Percentiles rank a stretch among this genome's conserved stretches.
phyloP scores from a whole-genome alignment of 1,140 invertebrate species.

The Procambarus virginalis region DNA sequence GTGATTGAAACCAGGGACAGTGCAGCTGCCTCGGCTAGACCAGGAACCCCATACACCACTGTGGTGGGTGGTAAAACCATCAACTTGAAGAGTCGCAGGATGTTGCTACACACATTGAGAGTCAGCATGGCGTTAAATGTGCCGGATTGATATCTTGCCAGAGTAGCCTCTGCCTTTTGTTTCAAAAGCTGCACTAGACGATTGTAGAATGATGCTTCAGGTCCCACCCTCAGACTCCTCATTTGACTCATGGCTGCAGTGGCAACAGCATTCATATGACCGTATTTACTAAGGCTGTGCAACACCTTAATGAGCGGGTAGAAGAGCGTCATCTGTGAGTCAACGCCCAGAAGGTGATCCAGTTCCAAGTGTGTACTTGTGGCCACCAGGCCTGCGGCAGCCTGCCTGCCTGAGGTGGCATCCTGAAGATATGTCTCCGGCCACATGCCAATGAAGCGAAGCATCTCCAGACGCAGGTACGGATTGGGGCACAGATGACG shows the following conservation, averaged over 20 bases:
- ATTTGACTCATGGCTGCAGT: background rate
- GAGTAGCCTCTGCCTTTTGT: background rate
- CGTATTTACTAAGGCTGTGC: background rate
- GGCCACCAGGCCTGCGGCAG: background rate
- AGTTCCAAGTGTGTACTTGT: background rate
- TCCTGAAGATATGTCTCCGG: background rate
- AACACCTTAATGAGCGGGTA: background rate
- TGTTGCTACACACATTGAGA: background rate
- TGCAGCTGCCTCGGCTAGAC: background rate
- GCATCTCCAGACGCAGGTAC: constrained; percentile 3
- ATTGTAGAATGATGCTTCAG: background rate
- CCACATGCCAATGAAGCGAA: background rate
- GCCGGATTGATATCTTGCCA: background rate
- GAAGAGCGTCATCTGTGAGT: background rate
- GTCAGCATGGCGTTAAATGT: background rate
- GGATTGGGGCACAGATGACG: background rate
- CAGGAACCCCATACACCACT: background rate
- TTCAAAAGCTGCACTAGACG: background rate
- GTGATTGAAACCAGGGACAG: background rate
- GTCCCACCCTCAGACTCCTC: background rate
- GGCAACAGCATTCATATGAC: background rate
- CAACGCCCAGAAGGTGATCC: background rate
- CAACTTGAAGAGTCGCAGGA: background rate
- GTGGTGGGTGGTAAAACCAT: background rate
- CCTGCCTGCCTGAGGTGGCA: background rate